Conservation (phyloP, 2,113 vertebrate species). For the Marmota monax region DNA sequence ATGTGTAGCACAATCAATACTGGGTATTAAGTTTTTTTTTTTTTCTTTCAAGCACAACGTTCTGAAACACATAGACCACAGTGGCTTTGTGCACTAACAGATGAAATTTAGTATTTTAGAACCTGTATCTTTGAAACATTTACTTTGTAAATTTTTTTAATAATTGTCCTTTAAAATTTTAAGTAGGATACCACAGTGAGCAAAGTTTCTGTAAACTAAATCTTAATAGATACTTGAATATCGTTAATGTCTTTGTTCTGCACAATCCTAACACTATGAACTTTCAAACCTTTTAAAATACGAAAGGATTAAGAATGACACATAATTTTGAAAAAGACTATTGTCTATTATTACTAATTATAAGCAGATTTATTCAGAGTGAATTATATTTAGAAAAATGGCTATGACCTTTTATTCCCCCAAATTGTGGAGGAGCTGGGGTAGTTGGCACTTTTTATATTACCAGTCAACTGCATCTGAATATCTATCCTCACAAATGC, state of each 20-base stretch:
- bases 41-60: neutral
- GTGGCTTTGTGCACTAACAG: neutral
- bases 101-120: neutral
- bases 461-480: slow-evolving; percentile 38
- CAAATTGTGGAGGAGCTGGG: neutral
- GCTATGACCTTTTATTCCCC: slow-evolving; percentile 66
- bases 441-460: slow-evolving; percentile 57
- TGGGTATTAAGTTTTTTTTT: neutral
- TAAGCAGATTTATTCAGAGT: slow-evolving; percentile 77
- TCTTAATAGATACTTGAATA: slow-evolving; percentile 51
- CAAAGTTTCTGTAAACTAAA: slow-evolving; percentile 65
- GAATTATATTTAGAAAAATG: slow-evolving; percentile 71
- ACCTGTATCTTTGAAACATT: neutral
- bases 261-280: slow-evolving; percentile 61
- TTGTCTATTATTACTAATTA: slow-evolving; percentile 79
- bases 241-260: slow-evolving; percentile 68
- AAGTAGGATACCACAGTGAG: neutral
- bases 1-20: neutral
- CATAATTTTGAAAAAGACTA: slow-evolving; percentile 72
- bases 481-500: slow-evolving; percentile 34
- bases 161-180: neutral
- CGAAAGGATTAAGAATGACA: slow-evolving; percentile 66
- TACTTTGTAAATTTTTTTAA: neutral
- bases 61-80: neutral
- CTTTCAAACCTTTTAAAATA: slow-evolving; percentile 79